A percentile compares a stretch with the other conserved stretches of the same genome.
These are phyloP conservation scores for Caenorhabditis becei DNA, from an alignment of 2,888 invertebrate species.

Conservation along the genomic window DNA sequence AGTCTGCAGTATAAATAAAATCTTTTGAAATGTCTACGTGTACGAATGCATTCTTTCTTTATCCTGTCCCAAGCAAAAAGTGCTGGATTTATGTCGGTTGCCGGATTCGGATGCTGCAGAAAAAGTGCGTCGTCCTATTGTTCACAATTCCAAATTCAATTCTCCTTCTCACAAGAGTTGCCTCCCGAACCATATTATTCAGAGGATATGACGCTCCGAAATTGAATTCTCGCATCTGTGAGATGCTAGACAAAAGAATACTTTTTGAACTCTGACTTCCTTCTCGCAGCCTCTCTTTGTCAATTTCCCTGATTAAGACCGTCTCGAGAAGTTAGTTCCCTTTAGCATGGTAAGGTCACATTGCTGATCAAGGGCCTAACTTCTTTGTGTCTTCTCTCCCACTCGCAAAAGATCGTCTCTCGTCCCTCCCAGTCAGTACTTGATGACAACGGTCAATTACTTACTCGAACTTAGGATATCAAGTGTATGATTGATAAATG, in stretches of 20 bases:
- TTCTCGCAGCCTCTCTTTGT: background rate
- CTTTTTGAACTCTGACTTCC: background rate
- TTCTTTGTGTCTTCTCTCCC: background rate
- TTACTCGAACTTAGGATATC: conserved; percentile 59
- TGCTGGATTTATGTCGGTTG: background rate
- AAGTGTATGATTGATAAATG: conserved; percentile 61
- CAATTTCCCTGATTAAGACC: background rate
- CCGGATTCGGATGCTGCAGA: conserved; percentile 1
- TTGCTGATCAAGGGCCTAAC: background rate
- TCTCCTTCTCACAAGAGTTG: conserved; percentile 28
- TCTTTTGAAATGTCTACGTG: conserved; percentile 7
- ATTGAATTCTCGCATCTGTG: conserved; percentile 4
- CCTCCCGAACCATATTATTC: conserved; percentile 11
- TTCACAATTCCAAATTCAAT: conserved; percentile 48
- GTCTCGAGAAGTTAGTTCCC: too few relatives aligned
- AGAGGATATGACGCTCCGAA: conserved; percentile 28
- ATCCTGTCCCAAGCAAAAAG: conserved; percentile 2
- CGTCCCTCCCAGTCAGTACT: conserved; percentile 33
- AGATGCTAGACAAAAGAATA: background rate
- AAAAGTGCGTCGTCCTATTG: conserved; percentile 55
- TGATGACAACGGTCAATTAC: conserved; percentile 58
- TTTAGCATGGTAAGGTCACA: background rate
- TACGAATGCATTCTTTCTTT: background rate
- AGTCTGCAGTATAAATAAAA: conserved; percentile 31
- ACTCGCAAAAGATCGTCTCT: conserved; percentile 9